Base-by-base conservation (phyloP, 2,113 vertebrate genomes). In the Vimba vimba region DNA sequence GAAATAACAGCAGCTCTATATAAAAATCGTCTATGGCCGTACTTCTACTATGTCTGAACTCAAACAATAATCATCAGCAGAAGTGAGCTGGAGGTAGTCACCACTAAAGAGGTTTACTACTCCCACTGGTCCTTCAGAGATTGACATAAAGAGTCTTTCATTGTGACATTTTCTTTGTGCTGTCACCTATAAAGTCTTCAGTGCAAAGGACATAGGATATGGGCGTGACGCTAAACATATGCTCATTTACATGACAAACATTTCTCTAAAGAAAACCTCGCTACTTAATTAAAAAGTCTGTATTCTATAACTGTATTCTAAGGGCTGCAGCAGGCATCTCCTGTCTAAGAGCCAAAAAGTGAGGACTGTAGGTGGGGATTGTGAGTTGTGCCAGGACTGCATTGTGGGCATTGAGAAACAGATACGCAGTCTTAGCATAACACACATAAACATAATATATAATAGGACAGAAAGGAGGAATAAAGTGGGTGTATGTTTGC, bases 361-460 rank as follows among this genome's bases (percentile, higher is more conserved):
- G 33, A 55, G 6, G 71, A 78, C 79, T 83, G 80, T 69, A 83
- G 79, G 80, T 83, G 86, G 86, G 66, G 86, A 87, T 10, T 13
- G 57, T 68, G 78, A 80, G 83, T 66, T 57, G 33, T 30, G 79
- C 86, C 80, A 83, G 80, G 60, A 69, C 73, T 45, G 62, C 80
- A 77, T 69, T 83, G 59, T 86, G 79, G 45, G 69, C 59, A 69
- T 66, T 68, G 79, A 64, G 62, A 77, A 62, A 82, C 17, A 21
- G 43, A 79, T 55, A 79, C 13, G 39, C 68, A 39, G 30, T 57
- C 76, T 43, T 80, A 30, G 77, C 47, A 43, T 80, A 79, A 77
- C 45, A 55, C 30, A n/a, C 15, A 57, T 45, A 45, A 68, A 47
- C 17, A 80, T 39, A 7, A 21, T 79, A 71, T 39, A 80, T 69